phyloP scores from a whole-genome alignment of 2,113 vertebrate species.

The Bubo bubo region DNA sequence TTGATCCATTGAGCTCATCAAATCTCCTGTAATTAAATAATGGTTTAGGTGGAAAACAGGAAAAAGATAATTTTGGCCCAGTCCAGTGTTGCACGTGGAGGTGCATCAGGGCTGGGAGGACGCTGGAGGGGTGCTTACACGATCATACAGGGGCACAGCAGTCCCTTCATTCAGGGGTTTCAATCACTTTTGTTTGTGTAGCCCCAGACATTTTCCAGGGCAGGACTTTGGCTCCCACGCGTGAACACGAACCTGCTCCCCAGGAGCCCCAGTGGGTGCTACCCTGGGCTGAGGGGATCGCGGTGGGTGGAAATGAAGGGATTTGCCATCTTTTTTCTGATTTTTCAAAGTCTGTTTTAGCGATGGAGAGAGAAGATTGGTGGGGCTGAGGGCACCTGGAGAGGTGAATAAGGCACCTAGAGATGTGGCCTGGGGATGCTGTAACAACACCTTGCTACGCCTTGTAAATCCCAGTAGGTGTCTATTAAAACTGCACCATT shows the following conservation, averaged over 20 bases:
- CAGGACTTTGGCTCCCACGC: rapidly evolving
- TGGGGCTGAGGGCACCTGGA: not conserved
- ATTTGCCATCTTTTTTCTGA: not conserved
- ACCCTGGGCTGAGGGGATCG: not conserved
- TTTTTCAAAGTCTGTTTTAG: not conserved
- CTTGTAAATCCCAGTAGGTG: not conserved
- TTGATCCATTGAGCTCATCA: not conserved
- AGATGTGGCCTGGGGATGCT: not conserved
- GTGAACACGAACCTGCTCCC: rapidly evolving
- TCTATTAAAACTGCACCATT: not conserved
- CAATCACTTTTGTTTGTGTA: not conserved
- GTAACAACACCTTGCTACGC: rapidly evolving
- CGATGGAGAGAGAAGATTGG: not conserved
- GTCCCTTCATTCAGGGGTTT: not conserved
- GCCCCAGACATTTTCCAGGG: not conserved
- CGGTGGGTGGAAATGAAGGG: not conserved
- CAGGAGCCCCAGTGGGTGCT: rapidly evolving
- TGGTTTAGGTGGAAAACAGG: not conserved
- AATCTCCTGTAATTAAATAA: not conserved
- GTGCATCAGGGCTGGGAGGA: not conserved
- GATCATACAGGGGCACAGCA: not conserved
- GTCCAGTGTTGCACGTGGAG: not conserved
- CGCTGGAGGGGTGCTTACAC: not conserved
- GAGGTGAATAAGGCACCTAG: not conserved
- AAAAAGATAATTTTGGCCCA: not conserved